These are phyloP conservation scores for Microtus pennsylvanicus DNA, from an alignment of 2,113 vertebrate species.

Conservation along the genomic window DNA sequence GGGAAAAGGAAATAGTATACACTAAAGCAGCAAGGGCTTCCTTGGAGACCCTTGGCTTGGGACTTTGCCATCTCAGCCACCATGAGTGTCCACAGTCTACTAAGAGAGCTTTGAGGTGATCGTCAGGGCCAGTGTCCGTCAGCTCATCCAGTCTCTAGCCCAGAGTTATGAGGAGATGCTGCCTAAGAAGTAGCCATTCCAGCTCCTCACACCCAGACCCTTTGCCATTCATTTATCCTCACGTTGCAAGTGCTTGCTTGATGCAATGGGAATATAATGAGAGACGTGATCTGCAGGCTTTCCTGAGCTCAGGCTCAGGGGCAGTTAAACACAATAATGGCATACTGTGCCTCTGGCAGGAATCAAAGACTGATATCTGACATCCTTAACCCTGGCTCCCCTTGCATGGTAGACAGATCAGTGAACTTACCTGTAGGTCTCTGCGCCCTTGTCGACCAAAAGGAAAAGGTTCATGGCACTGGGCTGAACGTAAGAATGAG, in stretches of 20 bases:
- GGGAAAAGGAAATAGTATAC: neutral
- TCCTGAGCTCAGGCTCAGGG: neutral
- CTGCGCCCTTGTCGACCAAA: neutral
- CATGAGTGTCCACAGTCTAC: neutral
- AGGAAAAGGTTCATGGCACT: neutral
- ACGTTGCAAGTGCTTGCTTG: neutral
- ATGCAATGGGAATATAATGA: neutral
- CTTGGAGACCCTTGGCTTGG: neutral
- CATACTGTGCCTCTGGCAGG: neutral
- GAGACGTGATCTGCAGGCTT: neutral
- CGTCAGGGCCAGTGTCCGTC: neutral
- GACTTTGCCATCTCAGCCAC: neutral
- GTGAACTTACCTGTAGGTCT: neutral
- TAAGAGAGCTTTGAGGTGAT: neutral
- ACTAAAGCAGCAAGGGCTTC: neutral
- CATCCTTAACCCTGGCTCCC: neutral
- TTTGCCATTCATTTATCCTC: neutral
- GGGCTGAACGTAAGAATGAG: neutral
- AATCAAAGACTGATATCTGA: neutral
- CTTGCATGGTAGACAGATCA: neutral
- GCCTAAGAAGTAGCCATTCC: neutral
- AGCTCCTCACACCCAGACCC: too few relatives aligned
- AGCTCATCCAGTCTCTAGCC: neutral
- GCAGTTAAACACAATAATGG: fast-evolving
- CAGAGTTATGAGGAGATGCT: neutral